These are phyloP conservation scores for Falco cherrug DNA, from an alignment of 2,797 vertebrate species.

Conservation along the genomic window DNA sequence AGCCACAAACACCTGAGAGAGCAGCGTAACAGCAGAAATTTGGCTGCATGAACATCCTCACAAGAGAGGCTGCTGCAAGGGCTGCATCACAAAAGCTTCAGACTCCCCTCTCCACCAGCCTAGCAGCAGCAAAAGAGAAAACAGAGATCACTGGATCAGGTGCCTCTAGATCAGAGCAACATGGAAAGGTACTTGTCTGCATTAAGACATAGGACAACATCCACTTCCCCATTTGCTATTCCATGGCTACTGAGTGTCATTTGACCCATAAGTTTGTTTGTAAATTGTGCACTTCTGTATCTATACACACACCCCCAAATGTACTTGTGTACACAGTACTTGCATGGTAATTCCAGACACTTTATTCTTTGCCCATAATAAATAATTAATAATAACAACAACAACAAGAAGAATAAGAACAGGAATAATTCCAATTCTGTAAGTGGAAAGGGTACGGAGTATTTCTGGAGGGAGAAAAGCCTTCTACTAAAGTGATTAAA, in stretches of 20 bases:
- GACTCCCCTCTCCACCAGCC: not conserved
- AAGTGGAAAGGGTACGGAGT: not conserved
- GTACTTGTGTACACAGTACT: not conserved
- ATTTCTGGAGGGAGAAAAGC: not conserved
- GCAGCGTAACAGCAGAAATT: not conserved
- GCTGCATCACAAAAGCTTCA: not conserved
- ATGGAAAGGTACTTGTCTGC: not conserved
- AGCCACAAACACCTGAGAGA: not conserved
- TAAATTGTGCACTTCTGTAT: not conserved
- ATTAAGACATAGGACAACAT: accelerated
- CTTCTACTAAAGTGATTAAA: not conserved
- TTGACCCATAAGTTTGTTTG: not conserved
- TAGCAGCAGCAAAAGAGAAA: not conserved
- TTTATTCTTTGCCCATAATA: not conserved
- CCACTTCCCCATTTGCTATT: not conserved
- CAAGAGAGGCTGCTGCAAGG: not conserved
- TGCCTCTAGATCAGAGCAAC: not conserved
- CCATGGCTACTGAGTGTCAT: not conserved
- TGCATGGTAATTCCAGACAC: not conserved
- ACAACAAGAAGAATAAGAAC: not conserved
- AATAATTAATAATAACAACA: not conserved
- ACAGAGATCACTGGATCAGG: not conserved
- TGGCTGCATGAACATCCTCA: not conserved
- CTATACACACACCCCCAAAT: not conserved
- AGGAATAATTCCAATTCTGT: not conserved